phyloP scores from a whole-genome alignment of 2,888 invertebrate genomes.

The Iselma pallidipennis region DNA sequence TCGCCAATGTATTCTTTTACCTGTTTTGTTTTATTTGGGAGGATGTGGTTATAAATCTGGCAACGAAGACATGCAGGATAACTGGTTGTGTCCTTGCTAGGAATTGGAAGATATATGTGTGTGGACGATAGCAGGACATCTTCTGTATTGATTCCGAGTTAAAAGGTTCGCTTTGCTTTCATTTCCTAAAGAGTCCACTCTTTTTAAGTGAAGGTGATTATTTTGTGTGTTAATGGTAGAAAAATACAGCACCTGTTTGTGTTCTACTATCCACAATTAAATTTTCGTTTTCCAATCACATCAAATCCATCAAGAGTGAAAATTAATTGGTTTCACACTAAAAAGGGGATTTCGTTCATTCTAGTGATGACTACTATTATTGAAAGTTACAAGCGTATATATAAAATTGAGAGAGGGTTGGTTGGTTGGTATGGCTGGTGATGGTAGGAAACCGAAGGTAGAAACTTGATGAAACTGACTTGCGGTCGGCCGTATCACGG shows the following conservation, averaged over 20 bases:
- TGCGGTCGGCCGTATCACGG: slow-evolving; percentile 53
- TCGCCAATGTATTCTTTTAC: slow-evolving; percentile 40
- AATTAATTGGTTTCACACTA: no score
- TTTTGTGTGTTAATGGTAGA: no score
- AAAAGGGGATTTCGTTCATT: no score
- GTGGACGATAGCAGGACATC: slow-evolving; percentile 47
- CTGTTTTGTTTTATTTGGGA: slow-evolving; percentile 46
- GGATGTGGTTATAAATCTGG: slow-evolving; percentile 43
- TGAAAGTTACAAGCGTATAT: neutral
- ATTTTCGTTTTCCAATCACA: no score
- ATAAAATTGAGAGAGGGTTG: slow-evolving; percentile 19
- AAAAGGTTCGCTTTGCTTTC: neutral
- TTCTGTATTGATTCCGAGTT: slow-evolving; percentile 24
- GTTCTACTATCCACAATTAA: neutral
- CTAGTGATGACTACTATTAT: neutral
- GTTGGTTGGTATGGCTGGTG: no score
- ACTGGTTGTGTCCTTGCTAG: slow-evolving; percentile 50
- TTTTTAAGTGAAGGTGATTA: neutral
- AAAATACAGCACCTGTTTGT: no score
- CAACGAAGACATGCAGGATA: slow-evolving; percentile 47
- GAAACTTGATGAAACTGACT: slow-evolving; percentile 42
- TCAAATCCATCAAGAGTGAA: no score
- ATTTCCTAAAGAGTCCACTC: neutral
- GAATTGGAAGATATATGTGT: slow-evolving; percentile 50
- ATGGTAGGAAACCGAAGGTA: slow-evolving; percentile 27